Conservation (phyloP, 1,140 invertebrate genomes). For the Drosophila tristis region DNA sequence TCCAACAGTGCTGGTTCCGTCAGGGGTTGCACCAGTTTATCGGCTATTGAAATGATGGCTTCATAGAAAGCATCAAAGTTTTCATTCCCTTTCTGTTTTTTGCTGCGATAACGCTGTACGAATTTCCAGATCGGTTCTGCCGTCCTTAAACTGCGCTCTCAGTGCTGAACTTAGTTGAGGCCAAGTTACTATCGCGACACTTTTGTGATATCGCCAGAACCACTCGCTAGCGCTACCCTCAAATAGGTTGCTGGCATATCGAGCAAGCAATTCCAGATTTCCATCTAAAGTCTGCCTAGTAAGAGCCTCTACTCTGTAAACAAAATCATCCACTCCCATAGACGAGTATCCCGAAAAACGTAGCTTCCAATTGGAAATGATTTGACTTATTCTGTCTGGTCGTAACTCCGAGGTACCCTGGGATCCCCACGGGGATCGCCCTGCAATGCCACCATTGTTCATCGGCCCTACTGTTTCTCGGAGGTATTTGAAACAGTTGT, state of each 20-base stretch:
- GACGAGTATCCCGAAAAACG: no score
- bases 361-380: no score
- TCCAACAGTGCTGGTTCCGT: background rate
- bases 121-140: slow-evolving; percentile 8
- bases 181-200: slow-evolving; percentile 14
- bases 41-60: background rate
- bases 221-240: slow-evolving; percentile 22
- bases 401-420: no score
- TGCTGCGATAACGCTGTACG: background rate
- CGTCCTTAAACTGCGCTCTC: slow-evolving; percentile 13
- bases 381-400: no score
- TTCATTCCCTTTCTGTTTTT: background rate
- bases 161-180: slow-evolving; percentile 5
- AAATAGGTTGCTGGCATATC: slow-evolving; percentile 6
- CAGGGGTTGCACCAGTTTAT: background rate
- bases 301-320: slow-evolving; percentile 17
- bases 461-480: no score
- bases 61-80: background rate
- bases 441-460: no score
- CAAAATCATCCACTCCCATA: slow-evolving; percentile 16
- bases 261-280: slow-evolving; percentile 8
- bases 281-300: slow-evolving; percentile 13
- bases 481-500: no score
- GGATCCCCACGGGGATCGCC: no score
- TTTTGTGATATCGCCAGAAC: slow-evolving; percentile 26